Conservation (phyloP, 1,140 invertebrate species). For the Parasteatoda tepidariorum region DNA sequence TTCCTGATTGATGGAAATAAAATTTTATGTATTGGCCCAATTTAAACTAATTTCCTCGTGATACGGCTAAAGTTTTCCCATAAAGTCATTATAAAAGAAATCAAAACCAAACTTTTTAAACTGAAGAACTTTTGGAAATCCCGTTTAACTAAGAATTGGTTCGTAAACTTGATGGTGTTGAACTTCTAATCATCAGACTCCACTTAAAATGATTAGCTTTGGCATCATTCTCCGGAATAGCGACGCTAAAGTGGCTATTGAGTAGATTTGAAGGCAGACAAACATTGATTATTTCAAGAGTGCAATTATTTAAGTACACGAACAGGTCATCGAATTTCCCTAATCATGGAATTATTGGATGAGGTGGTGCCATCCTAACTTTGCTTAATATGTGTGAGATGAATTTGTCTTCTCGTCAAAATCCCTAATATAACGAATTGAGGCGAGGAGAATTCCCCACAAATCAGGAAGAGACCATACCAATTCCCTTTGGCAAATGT, state of each 20-base stretch:
- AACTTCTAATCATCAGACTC: background rate
- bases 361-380: background rate
- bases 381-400: too few species aligned
- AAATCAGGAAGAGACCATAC: background rate
- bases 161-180: background rate
- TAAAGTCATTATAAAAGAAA: too few species aligned
- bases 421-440: background rate
- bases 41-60: too few species aligned
- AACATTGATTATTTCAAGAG: background rate
- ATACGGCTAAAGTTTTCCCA: too few species aligned
- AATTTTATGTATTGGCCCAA: too few species aligned
- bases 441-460: background rate
- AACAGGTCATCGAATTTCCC: too few species aligned
- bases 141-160: too few species aligned
- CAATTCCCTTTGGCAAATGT: constrained; percentile 12
- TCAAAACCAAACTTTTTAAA: too few species aligned
- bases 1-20: too few species aligned
- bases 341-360: too few species aligned
- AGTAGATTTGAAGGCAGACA: background rate
- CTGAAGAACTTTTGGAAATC: too few species aligned
- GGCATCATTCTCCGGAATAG: background rate
- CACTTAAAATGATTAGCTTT: background rate
- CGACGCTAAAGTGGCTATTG: background rate
- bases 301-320: background rate
- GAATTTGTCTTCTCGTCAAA: too few species aligned